Base-by-base conservation (phyloP, 2,888 invertebrate genomes). In the Meganola albula region DNA sequence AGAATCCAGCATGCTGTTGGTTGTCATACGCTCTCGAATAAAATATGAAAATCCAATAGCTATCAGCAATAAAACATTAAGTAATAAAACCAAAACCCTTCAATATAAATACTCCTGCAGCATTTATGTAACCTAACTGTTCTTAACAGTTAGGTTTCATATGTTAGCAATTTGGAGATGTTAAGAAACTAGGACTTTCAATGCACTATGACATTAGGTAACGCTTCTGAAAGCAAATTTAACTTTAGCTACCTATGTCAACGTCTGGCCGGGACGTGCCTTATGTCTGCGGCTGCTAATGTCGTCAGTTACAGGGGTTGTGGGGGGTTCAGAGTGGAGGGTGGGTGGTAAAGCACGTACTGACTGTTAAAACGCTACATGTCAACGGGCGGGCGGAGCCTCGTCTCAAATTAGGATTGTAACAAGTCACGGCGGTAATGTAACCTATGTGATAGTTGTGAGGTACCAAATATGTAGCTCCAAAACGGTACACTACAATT, bases 231-330 rank as follows among this genome's bases (percentile, higher is more conserved):
- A 47, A 44, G 51, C 48, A 57, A 50, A 57, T 63, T 52, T 59
- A 57, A 55, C 54, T 62, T 55, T 61, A 70, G 63, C 59, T 69
- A 63, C 61, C 58, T 75, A 74, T 63, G 73, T 73, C 70, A 73
- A 65, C 75, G 75, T 72, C 72, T 73, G 71, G 72, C 65, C 60
- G 71, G 63, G 66, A 74, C 76, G 74, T 79, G 79, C 77, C 76
- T 74, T 75, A 74, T 74, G 83, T 83, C 83, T 82, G 83, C 74
- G 82, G 80, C 78, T 76, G 79, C 79, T 84, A 84, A 84, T 80
- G 83, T 84, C 84, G 82, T 78, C 84, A 77, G 76, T 63, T 77
- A 53, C 53, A 54, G 62, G 62, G 63, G 63, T 45, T 36, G 38
- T 36, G 43, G 48, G 59, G 50, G 47, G 58, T 37, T 27, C 30